Base-by-base conservation (phyloP, 2,888 invertebrate genomes). In the Lepeophtheirus nordmannii region DNA sequence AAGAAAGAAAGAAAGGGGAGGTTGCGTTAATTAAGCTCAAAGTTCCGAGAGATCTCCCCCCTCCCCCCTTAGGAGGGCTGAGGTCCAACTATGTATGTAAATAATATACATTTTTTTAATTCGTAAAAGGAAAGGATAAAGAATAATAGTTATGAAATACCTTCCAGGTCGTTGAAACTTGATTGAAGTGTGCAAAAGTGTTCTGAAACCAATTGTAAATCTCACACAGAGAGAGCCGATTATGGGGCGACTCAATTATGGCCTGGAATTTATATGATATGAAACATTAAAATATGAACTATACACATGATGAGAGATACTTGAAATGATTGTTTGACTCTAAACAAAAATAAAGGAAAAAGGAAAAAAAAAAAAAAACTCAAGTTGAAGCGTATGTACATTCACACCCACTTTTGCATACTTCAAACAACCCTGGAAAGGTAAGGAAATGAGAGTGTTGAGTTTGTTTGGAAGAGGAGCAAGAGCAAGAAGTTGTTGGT, bases 111-210 rank as follows among this genome's bases (percentile, higher is more conserved):
- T 30, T 30, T 30, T 30, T 7, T 30, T 30, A 30, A 30, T 7
- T 30, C 7, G 30, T 30, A 30, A 30, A 7, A 30, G 30, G 30
- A 5, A 30, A 30, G 30, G 30, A 7, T 8, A 56, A 53, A 3
- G 40, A 62, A 62, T 62, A 17, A 37, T 12, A 20, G 30, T 62
- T n/a, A 23, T n/a, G n/a, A 62, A n/a, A 30, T 66, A 66, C 80
- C 78, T 80, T 80, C 80, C 80, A 80, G 12, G 80, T 80, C 38
- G 79, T 79, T 65, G 80, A 78, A 71, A 80, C 80, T 68, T 78
- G 71, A 65, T 79, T 71, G 72, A 80, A 80, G 72, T 79, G 80
- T 64, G 78, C 76, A 72, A 80, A 80, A 20, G 78, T 79, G 67
- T 75, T 77, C 70, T 78, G 77, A 71, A 80, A 80, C 80, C 80